Percentiles rank a stretch among this genome's conserved stretches.
These are phyloP conservation scores for Stylophora pistillata DNA, from an alignment of 64 coral and sea anemone genomes.

Conservation along the genomic window DNA sequence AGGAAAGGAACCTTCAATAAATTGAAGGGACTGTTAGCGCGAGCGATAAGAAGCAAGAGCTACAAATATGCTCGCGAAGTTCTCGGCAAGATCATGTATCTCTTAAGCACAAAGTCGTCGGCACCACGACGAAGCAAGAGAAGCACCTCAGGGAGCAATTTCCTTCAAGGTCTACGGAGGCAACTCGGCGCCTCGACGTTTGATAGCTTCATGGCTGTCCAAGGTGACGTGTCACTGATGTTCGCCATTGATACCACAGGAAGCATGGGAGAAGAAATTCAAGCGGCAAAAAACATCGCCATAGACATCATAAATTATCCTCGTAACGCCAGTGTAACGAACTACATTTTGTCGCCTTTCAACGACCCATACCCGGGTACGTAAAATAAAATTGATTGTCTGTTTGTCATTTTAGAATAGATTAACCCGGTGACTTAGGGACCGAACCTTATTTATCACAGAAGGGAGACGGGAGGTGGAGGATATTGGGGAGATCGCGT, in stretches of 20 bases:
- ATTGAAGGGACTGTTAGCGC: slow-evolving; percentile 9
- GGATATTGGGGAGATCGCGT: no score
- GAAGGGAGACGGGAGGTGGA: no score
- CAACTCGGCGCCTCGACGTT: not conserved
- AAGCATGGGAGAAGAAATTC: slow-evolving; percentile 51
- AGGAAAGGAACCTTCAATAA: slow-evolving; percentile 5
- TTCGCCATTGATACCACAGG: slow-evolving; percentile 59
- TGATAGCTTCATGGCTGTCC: slow-evolving; percentile 48
- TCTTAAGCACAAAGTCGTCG: not conserved
- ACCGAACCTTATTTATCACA: no score
- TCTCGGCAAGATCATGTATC: slow-evolving; percentile 17
- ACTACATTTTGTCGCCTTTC: slow-evolving; percentile 43
- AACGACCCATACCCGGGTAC: slow-evolving; percentile 33
- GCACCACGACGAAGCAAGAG: not conserved
- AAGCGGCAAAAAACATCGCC: slow-evolving; percentile 38
- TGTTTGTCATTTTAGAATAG: not conserved
- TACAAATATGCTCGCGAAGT: slow-evolving; percentile 48
- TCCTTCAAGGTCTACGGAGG: slow-evolving; percentile 11
- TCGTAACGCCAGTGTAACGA: not conserved
- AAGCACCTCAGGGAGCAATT: not conserved
- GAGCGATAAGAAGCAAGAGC: slow-evolving; percentile 21
- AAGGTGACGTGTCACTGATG: slow-evolving; percentile 59
- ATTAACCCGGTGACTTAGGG: no score
- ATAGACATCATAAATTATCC: slow-evolving; percentile 53
- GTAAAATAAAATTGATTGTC: not conserved